Conservation (phyloP, 2,888 invertebrate genomes). For the Eupeodes latifasciatus region DNA sequence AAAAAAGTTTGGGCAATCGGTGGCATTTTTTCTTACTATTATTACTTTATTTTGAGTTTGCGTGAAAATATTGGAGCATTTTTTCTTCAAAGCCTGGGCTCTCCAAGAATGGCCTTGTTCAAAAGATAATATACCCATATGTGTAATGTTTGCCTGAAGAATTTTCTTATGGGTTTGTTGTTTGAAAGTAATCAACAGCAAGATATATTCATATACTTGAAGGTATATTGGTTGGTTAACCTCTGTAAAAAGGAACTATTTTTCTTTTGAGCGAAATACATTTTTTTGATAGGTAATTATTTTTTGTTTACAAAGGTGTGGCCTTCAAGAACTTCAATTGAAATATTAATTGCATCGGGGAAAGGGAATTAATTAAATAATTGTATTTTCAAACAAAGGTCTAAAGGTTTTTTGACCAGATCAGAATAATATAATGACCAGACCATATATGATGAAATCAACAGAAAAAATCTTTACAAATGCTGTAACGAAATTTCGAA, state of each 20-base stretch:
- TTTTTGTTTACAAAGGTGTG: no score
- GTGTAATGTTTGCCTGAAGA: background rate
- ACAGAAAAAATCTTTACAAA: no score
- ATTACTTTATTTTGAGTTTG: background rate
- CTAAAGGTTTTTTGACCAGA: no score
- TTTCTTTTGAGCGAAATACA: background rate
- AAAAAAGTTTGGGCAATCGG: background rate
- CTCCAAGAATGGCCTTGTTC: background rate
- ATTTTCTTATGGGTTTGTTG: background rate
- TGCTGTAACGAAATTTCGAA: no score
- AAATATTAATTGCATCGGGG: no score
- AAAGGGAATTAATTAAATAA: no score
- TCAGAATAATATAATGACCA: no score
- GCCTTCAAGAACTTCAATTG: no score
- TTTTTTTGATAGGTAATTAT: no score
- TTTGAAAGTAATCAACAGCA: background rate
- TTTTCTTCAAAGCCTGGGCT: background rate
- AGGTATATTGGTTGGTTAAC: background rate
- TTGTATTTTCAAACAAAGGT: no score
- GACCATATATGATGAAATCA: no score
- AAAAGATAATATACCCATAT: background rate
- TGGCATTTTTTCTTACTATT: background rate
- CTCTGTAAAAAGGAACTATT: background rate
- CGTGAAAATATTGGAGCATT: background rate
- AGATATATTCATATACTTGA: background rate